Percentiles rank a stretch among this genome's conserved stretches.
phyloP scores from a whole-genome alignment of 2,888 invertebrate genomes.

The Hypsopygia costalis region DNA sequence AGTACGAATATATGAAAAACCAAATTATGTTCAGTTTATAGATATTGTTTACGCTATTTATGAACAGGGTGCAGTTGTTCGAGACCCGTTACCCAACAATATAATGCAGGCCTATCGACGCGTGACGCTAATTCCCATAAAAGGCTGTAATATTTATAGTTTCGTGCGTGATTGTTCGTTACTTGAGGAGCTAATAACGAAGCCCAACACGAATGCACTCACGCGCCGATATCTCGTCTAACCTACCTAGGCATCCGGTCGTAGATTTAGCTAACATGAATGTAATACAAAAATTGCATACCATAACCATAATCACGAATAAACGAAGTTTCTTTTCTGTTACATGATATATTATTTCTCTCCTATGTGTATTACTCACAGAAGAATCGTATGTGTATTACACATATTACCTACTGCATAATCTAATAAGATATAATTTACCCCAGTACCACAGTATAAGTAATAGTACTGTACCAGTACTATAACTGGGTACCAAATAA shows the following conservation, averaged over 20 bases:
- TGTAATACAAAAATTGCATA: constrained; percentile 24
- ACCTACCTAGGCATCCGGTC: not conserved
- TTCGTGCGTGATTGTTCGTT: not conserved
- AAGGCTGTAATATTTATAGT: no score
- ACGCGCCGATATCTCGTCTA: no score
- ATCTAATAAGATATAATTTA: no score
- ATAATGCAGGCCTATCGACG: not conserved
- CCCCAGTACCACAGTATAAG: no score
- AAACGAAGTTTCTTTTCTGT: constrained; percentile 61
- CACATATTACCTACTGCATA: no score
- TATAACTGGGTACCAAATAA: no score
- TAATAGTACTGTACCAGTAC: no score
- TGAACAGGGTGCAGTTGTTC: constrained; percentile 15
- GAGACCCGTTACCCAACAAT: constrained; percentile 6
- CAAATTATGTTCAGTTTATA: constrained; percentile 8
- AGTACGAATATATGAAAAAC: constrained; percentile 5
- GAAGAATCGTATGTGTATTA: no score
- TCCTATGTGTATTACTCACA: no score
- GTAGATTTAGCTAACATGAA: constrained; percentile 25
- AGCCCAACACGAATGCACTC: not conserved
- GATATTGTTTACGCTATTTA: constrained; percentile 3
- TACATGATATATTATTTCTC: constrained; percentile 33
- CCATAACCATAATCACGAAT: constrained; percentile 45
- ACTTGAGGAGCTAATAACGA: not conserved
- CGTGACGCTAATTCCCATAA: constrained; percentile 1